Evolutionary conservation across 2,888 invertebrate species (phyloP), one percentile per base, ranked within the genome.

Genomic region (Sphaeridia pumilis): DNA sequence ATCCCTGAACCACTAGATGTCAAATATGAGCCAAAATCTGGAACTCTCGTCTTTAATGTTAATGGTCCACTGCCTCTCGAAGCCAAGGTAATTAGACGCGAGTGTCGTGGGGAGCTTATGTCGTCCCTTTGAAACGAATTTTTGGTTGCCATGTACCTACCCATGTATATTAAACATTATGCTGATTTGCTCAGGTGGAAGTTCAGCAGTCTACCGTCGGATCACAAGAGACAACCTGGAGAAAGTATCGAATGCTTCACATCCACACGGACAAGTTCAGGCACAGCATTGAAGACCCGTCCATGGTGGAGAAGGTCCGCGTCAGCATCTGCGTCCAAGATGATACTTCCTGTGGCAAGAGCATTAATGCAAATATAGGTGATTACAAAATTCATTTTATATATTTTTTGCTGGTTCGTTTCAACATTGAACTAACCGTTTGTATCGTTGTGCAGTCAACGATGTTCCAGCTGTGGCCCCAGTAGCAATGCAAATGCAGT

Each of bases 301-400:
- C 58, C 36, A 24, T 48, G 17, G 58, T 65, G 25, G 65, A 66
- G 25, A 66, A 66, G 47, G 79, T 90, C 42, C 75, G 87, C 46
- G 82, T 89, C 17, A 84, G 85, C 65, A 75, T 92, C 31, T 92
- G 92, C 66, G 74, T 90, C 48, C 79, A 83, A 43, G 85, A 85
- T 69, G 80, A 81, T 49, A 83, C 87, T 52, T 82, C 84, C 61
- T 88, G 89, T 71, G 85, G 89, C 27, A 85, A 85, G 38, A 84
- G 83, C 70, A 77, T 82, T 1, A 83, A 85, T 68, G 89, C 89
- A 25, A 84, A 47, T 55, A 50, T 45, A n/a, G 46, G 48, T 49
- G 49, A 49, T 17, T 42, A n/a, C 7, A 12, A 17, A n/a, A n/a
- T 5, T 7, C 7, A 38, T 38, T n/a, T 17, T 38, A 38, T n/a